These are phyloP conservation scores for Myotis planiceps DNA, from an alignment of 2,797 vertebrate species.

Conservation along the genomic window DNA sequence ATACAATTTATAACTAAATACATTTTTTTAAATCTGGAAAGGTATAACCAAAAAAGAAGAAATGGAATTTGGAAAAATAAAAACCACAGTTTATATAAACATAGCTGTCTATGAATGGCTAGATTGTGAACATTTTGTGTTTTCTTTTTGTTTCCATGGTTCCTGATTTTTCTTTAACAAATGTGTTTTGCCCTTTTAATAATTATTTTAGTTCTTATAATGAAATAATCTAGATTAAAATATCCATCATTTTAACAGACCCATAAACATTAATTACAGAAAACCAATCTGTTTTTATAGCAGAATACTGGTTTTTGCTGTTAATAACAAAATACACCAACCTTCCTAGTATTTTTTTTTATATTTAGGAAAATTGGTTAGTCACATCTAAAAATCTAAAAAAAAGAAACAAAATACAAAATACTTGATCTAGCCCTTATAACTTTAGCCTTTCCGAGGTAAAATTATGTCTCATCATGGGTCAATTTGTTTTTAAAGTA, in stretches of 20 bases:
- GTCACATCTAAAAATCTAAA: constrained; percentile 17
- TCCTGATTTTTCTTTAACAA: constrained; percentile 34
- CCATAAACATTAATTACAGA: constrained; percentile 28
- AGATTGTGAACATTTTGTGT: not conserved
- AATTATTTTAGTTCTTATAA: not conserved
- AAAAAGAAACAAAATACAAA: constrained; percentile 27
- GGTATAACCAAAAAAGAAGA: not conserved
- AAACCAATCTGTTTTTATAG: constrained; percentile 35
- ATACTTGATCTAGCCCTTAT: not conserved
- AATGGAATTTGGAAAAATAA: not conserved
- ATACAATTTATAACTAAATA: not conserved
- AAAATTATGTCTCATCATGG: not conserved
- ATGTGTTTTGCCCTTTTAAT: not conserved
- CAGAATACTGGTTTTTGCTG: not conserved
- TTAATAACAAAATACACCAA: not conserved
- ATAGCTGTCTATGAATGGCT: not conserved
- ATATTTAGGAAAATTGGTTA: not conserved
- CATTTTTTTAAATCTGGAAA: not conserved
- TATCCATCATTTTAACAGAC: not conserved
- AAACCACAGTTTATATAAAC: not conserved
- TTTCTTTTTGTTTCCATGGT: constrained; percentile 38
- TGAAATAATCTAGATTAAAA: constrained; percentile 45
- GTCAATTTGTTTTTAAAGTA: constrained; percentile 50
- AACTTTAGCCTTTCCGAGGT: constrained; percentile 1
- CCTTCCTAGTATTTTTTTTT: constrained; percentile 19